phyloP scores from a whole-genome alignment of 2,797 vertebrate genomes.

The Sebastes flavidus region DNA sequence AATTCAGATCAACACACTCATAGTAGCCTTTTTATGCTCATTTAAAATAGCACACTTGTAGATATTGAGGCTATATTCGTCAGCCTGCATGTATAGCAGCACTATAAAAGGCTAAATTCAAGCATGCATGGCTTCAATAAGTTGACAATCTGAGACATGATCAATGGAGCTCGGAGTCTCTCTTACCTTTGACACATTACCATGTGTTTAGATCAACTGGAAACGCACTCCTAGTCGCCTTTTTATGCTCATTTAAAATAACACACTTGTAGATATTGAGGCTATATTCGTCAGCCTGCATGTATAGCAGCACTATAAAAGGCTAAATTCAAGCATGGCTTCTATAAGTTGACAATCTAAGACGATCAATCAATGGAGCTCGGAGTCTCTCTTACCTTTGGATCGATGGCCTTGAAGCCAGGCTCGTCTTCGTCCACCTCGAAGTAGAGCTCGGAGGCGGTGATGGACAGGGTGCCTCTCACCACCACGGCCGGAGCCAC shows the following conservation, averaged over 20 bases:
- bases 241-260: not conserved
- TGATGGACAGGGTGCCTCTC: conserved; percentile 95
- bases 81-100: not conserved
- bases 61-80: not conserved
- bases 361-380: conserved; percentile 25
- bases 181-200: conserved; percentile 88
- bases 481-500: conserved; percentile 91
- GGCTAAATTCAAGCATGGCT: not conserved
- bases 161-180: conserved; percentile 20
- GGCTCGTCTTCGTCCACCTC: conserved; percentile 98
- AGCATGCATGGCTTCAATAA: not conserved
- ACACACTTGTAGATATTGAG: not conserved
- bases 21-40: not conserved
- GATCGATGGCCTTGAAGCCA: conserved; percentile 93
- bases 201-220: not conserved
- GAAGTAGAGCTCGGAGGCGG: conserved; percentile 95
- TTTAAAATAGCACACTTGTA: not conserved
- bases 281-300: too few relatives aligned
- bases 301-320: not conserved
- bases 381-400: conserved; percentile 88
- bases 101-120: not conserved
- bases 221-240: not conserved
- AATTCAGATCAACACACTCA: not conserved
- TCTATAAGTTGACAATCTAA: not conserved
- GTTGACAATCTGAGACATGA: conserved; percentile 17